A percentile compares a stretch with the other conserved stretches of the same genome.
These are phyloP conservation scores for Meloidogyne exigua DNA, from an alignment of 1,140 invertebrate genomes.

Conservation along the genomic window DNA sequence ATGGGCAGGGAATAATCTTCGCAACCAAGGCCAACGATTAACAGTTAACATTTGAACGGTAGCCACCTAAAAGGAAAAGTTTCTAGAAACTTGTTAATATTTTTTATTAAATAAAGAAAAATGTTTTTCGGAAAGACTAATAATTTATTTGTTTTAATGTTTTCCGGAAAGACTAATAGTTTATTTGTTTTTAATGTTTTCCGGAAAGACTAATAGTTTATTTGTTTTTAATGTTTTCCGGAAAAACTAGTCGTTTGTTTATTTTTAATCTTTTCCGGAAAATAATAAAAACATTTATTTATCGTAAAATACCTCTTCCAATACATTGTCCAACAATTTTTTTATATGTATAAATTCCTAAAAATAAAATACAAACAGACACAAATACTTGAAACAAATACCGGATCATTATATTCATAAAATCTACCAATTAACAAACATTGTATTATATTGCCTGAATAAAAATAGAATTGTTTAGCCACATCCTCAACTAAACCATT, in stretches of 20 bases:
- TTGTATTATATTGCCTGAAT: slow-evolving; percentile 58
- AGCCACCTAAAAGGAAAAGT: slow-evolving; percentile 31
- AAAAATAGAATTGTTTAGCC: slow-evolving; percentile 42
- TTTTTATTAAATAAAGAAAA: no score
- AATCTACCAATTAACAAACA: slow-evolving; percentile 49
- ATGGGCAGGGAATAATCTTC: slow-evolving; percentile 46
- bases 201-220: no score
- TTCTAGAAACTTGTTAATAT: no score
- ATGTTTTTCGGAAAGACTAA: not conserved
- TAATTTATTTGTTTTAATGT: not conserved
- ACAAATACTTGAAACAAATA: not conserved
- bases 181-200: no score
- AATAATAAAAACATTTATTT: no score
- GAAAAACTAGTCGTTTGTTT: not conserved
- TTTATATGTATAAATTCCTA: slow-evolving; percentile 53
- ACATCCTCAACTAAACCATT: slow-evolving; percentile 37
- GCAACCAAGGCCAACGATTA: slow-evolving; percentile 42
- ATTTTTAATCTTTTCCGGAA: not conserved
- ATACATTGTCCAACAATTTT: slow-evolving; percentile 42
- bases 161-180: not conserved
- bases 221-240: no score
- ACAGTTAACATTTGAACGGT: slow-evolving; percentile 47
- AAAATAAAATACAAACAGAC: not conserved
- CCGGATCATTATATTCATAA: slow-evolving; percentile 44
- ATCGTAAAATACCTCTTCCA: slow-evolving; percentile 39